phyloP scores from a whole-genome alignment of 2,888 invertebrate genomes.

The Acronicta psi region DNA sequence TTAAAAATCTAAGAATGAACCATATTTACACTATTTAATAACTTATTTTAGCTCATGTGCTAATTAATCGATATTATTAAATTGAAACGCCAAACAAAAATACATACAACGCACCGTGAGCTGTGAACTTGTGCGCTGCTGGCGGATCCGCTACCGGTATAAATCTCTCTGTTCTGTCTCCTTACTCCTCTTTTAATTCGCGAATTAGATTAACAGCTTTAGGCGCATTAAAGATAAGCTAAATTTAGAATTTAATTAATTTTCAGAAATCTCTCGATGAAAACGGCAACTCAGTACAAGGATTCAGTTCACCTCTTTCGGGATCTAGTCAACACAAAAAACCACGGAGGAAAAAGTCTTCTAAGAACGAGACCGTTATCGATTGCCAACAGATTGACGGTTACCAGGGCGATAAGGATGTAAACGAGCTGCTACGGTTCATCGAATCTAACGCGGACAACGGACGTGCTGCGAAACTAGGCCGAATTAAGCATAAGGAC shows the following conservation, averaged over 20 bases:
- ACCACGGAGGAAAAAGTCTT: conserved; percentile 89
- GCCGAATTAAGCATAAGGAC: conserved; percentile 78
- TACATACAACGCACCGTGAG: too few species aligned
- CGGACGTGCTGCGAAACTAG: conserved; percentile 74
- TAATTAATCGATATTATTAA: too few species aligned
- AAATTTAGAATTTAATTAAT: conserved; percentile 59
- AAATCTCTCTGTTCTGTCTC: too few species aligned
- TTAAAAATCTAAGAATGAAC: too few species aligned
- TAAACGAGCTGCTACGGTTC: conserved; percentile 93
- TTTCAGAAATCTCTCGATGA: conserved; percentile 93
- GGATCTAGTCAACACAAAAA: conserved; percentile 88
- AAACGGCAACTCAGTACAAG: conserved; percentile 93
- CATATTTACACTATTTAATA: too few species aligned
- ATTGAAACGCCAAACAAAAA: too few species aligned
- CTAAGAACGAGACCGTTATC: conserved; percentile 89
- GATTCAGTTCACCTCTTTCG: conserved; percentile 82
- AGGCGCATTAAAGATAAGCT: too few species aligned
- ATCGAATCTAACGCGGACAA: conserved; percentile 91
- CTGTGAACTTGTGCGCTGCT: too few species aligned
- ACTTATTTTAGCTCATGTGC: too few species aligned
- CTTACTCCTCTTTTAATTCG: too few species aligned
- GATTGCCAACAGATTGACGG: conserved; percentile 92
- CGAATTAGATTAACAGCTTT: too few species aligned
- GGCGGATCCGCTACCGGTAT: too few species aligned
- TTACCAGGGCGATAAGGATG: conserved; percentile 93